Base-by-base conservation (phyloP, 2,888 invertebrate genomes). In the Unio pictorum region DNA sequence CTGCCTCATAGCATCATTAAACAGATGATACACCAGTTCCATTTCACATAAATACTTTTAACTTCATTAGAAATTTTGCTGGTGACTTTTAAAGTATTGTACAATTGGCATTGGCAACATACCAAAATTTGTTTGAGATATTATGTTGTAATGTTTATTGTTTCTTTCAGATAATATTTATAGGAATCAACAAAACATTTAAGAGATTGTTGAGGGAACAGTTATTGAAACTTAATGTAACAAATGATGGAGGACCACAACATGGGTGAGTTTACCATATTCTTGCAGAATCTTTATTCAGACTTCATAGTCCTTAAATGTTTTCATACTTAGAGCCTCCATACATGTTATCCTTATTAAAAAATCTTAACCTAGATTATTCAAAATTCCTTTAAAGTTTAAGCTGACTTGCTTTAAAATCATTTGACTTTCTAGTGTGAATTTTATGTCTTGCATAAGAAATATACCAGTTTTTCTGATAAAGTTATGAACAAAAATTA, bases 221-320 rank as follows among this genome's bases (percentile, higher is more conserved):
- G 88, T 91, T 98, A 80, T 88, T 93, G 4, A 94, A 94, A 89
- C 94, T 97, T 92, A 96, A 96, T 87, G 95, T 98, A 81, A 93
- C 94, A 69, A 97, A 96, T 82, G 96, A 98, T 91, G 97, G 97
- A n/a, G 97, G 97, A 64, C 98, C 98, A 3, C 96, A 97, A 88
- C 97, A 98, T 89, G 97, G 97, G 92, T 92, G 89, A 84, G 87
- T 84, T 45, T 45, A 45, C 45, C 45, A 45, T 11, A 45, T 45
- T 30, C n/a, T 62, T 4, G n/a, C 4, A 62, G 15, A 34, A 26
- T 11, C 11, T 45, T 11, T 45, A 45, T 20, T 28, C 6, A 45
- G 3, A 45, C 45, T 45, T 45, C 2, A 45, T 11, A 45, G 45
- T 45, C 45, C 15, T 45, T 34, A 7, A 34, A 1, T 45, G 45